A percentile compares a stretch with the other conserved stretches of the same genome.
Evolutionary conservation across 2,113 vertebrate genomes (phyloP).

Genomic region (Rhodinocichla rosea): DNA sequence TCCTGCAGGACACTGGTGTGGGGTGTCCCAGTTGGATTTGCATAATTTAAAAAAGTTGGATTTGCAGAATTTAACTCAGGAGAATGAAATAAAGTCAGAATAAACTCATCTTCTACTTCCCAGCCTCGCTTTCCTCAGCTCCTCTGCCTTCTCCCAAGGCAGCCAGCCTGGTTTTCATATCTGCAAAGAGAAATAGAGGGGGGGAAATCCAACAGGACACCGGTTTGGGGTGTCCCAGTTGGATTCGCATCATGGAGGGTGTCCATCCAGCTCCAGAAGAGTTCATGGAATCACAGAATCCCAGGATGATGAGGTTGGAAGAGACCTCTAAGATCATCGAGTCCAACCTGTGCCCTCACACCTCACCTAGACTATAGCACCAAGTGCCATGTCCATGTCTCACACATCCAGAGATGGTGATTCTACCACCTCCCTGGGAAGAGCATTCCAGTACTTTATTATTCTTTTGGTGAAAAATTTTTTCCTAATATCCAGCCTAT

Average conservation of each 20-base stretch:
- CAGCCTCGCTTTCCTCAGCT: background rate
- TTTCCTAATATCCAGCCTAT: too few species aligned
- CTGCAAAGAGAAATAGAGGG: background rate
- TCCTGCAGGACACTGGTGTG: background rate
- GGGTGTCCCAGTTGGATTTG: background rate
- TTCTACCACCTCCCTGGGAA: too few species aligned
- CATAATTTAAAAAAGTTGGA: too few species aligned
- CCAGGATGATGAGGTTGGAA: too few species aligned
- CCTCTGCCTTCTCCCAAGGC: slow-evolving; percentile 26
- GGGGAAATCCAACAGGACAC: background rate
- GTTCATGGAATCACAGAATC: background rate
- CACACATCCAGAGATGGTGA: too few species aligned
- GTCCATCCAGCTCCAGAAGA: too few species aligned
- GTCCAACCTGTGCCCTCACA: too few species aligned
- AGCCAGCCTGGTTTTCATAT: slow-evolving; percentile 65
- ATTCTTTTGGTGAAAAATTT: too few species aligned
- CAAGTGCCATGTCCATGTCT: too few species aligned
- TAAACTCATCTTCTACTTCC: slow-evolving; percentile 50
- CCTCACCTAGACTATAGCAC: too few species aligned
- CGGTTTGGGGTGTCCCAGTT: fast-evolving
- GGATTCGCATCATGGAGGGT: background rate
- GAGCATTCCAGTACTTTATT: too few species aligned
- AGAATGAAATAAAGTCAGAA: slow-evolving; percentile 60
- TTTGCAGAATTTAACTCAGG: slow-evolving; percentile 11
- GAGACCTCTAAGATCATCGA: too few species aligned